Base-by-base conservation (phyloP, 2,113 vertebrate genomes). In the Dasyprocta punctata region DNA sequence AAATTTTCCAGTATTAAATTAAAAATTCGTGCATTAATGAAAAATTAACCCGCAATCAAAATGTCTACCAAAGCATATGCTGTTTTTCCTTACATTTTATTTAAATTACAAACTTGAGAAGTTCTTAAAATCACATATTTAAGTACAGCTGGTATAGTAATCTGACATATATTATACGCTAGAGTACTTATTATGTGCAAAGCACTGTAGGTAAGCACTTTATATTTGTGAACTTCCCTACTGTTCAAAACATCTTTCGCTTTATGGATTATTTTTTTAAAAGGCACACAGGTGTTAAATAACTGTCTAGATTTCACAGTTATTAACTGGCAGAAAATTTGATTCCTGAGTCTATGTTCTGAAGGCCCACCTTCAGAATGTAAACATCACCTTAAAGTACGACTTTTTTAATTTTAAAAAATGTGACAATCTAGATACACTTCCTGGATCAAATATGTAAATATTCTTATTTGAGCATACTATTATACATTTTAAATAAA, bases 31-130 rank as follows among this genome's bases (percentile, higher is more conserved):
- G 28, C 10, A 84, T 65, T 58, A 96, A 82, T 82, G 3, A 89
- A 91, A 92, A 95, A 81, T n/a, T 63, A 89, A 71, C 22, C 10
- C 47, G 87, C 0, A 92, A 85, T 24, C 11, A 95, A 95, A 98
- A 86, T 84, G 47, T 60, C 81, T 41, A 85, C 11, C 47, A 83
- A 95, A 94, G 33, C 5, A 77, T 28, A 85, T 36, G 1, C 36
- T 47, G 41, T 49, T 87, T 56, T 90, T 82, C 84, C 8, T 54
- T 6, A 58, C 2, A 20, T n/a, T 85, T 93, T 86, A 82, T 56
- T n/a, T 63, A 73, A 92, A 89, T 75, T 67, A 73, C 26, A 86
- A 89, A 92, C 16, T 94, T 86, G 41, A 41, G 11, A 84, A 82
- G 54, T 77, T 56, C 84, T 44, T 86, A 92, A 93, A 95, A 92